Evolutionary conservation across 2,888 invertebrate species (phyloP).

Genomic region (Pharmacophagus antenor): DNA sequence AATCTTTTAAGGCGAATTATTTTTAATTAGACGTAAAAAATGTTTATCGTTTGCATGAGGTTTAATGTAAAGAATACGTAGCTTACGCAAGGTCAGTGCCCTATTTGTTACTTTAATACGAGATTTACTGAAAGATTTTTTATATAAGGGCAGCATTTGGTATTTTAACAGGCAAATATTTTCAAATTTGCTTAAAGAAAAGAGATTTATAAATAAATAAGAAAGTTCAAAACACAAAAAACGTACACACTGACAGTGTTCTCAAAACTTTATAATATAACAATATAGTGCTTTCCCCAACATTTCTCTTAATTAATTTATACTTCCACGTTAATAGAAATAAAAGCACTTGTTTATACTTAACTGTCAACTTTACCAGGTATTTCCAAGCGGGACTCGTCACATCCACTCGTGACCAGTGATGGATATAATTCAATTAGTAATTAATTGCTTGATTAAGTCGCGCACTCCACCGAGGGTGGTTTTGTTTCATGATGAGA

Average conservation of each 20-base stretch:
- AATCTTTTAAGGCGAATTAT: constrained; percentile 35
- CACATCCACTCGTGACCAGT: constrained; percentile 49
- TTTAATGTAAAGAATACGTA: too few species aligned
- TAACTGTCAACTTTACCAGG: constrained; percentile 33
- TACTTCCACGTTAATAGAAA: background rate
- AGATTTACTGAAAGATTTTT: too few species aligned
- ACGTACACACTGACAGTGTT: background rate
- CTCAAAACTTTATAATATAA: background rate
- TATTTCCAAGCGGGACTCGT: constrained; percentile 39
- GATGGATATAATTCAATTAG: constrained; percentile 77
- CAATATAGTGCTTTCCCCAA: too few species aligned
- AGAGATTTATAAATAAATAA: too few species aligned
- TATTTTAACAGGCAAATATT: too few species aligned
- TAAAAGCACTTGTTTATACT: constrained; percentile 2
- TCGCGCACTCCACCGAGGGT: constrained; percentile 57
- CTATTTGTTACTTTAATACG: too few species aligned
- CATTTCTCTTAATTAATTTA: constrained; percentile 18
- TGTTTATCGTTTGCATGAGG: background rate
- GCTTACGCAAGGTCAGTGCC: too few species aligned
- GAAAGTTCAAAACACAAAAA: background rate
- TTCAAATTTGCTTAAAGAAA: too few species aligned
- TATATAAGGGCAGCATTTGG: too few species aligned
- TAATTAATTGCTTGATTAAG: constrained; percentile 77
- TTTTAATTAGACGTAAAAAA: constrained; percentile 14
- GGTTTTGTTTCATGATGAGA: constrained; percentile 66